Base-by-base conservation (phyloP, 2,888 invertebrate genomes). In the Caenorhabditis sp. region DNA sequence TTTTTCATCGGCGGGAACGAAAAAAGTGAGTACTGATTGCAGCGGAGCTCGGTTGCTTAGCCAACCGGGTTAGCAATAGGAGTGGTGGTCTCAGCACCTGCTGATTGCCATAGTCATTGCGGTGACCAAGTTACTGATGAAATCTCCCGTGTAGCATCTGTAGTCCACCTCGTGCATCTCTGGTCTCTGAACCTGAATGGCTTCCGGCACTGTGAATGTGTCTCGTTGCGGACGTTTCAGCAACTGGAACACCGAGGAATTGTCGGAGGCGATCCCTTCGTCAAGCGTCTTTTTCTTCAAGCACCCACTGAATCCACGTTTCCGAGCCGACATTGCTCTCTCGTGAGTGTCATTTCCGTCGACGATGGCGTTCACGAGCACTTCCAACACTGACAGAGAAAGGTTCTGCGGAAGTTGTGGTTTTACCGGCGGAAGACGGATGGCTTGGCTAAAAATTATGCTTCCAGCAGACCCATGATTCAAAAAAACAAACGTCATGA, bases 271-370 rank as follows among this genome's bases (percentile, higher is more conserved):
- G 0, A 11, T 13, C 7, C 37, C 30, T 9, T 59, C 52, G 9
- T 70, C 70, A 0, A 63, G 37, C 35, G 52, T 26, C 43, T 55
- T 62, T 30, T 62, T 74, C 22, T 46, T 61, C 32, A 75, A 15
- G 26, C 30, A 35, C 30, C 63, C 59, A 41, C 35, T 45, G 41
- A 70, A 63, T 45, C 76, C 76, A 22, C 41, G 46, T 48, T n/a
- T 56, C 13, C 76, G 24, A 1, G 39, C 50, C 7, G 13, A n/a
- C 77, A 77, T 72, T 11, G 65, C 71, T 15, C 66, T 66, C 15
- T 62, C 71, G 56, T 78, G 78, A 2, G 73, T 73, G 7, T 78
- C 72, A 52, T 78, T 78, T 13, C 72, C 78, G 43, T 73, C 73
- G 5, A 78, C 43, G n/a, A 78, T 78, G 9, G 52, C 72, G 45